Percentiles rank a stretch among this genome's conserved stretches.
phyloP scores from a whole-genome alignment of 2,797 vertebrate species.

The Galaxias olidus region DNA sequence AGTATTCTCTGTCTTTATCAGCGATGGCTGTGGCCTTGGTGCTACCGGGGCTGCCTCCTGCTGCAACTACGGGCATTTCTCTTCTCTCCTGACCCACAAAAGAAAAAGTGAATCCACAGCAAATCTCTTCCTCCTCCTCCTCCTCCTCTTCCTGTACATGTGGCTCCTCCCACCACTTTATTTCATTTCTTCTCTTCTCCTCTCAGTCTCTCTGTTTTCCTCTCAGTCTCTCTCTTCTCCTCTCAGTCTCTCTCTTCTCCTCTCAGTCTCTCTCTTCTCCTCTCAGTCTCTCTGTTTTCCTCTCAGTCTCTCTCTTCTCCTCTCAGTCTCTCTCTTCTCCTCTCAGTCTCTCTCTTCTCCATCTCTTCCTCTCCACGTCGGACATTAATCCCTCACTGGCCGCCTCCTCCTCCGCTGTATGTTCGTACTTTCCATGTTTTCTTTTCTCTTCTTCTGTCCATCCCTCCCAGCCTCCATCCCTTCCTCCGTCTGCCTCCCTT shows the following conservation, averaged over 20 bases:
- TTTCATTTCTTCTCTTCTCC: no score
- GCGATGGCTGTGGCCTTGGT: background rate
- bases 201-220: background rate
- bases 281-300: background rate
- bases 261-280: no score
- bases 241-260: background rate
- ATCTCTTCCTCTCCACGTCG: background rate
- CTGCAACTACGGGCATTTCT: background rate
- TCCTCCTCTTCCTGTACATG: no score
- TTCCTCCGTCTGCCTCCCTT: constrained; percentile 42
- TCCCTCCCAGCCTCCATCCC: constrained; percentile 8
- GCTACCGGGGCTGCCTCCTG: background rate
- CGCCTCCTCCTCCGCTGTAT: no score
- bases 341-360: background rate
- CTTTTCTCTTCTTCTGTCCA: background rate
- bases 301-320: background rate
- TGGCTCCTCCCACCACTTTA: no score
- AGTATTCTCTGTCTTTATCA: background rate
- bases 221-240: no score
- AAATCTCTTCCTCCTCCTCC: no score
- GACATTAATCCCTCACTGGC: no score
- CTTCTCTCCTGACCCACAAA: background rate
- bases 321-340: background rate
- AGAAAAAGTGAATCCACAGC: no score
- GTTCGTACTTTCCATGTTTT: background rate